Percentiles rank a stretch among this genome's conserved stretches.
phyloP scores from a whole-genome alignment of 2,888 invertebrate species.

The Phragmatobia fuliginosa region DNA sequence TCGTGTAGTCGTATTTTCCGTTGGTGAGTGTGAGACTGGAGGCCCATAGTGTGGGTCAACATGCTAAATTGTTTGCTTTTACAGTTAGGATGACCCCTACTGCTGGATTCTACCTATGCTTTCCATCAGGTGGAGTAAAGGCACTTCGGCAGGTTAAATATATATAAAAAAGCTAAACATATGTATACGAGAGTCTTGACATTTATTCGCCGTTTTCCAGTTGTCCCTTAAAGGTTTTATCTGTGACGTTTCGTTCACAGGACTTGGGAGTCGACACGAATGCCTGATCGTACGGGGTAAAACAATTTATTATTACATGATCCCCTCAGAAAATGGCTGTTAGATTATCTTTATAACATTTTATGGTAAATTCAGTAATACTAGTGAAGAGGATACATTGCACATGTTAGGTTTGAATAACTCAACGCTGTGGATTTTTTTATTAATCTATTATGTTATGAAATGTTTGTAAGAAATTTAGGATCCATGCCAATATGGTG shows the following conservation, averaged over 20 bases:
- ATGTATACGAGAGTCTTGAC: constrained; percentile 32
- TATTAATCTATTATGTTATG: constrained; percentile 5
- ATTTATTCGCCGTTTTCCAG: constrained; percentile 36
- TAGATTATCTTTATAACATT: constrained; percentile 42
- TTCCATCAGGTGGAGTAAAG: no score
- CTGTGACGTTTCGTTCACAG: constrained; percentile 32
- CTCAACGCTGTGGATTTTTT: constrained; percentile 13
- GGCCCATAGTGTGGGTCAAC: no score
- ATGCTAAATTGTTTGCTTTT: no score
- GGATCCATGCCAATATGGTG: no score
- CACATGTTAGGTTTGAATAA: constrained; percentile 17
- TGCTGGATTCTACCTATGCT: no score
- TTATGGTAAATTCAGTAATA: constrained; percentile 22
- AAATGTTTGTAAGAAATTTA: no score
- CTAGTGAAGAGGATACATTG: constrained; percentile 20
- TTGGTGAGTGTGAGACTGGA: no score
- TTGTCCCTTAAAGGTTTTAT: constrained; percentile 41
- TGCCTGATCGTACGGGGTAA: constrained; percentile 41
- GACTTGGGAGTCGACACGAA: constrained; percentile 32
- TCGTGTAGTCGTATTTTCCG: no score
- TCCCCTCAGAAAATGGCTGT: constrained; percentile 40
- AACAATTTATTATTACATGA: constrained; percentile 50
- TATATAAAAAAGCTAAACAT: background rate
- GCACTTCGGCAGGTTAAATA: no score
- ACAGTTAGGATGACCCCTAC: no score